Conservation (phyloP, 2,113 vertebrate genomes). For the Campylomormyrus numenius region DNA sequence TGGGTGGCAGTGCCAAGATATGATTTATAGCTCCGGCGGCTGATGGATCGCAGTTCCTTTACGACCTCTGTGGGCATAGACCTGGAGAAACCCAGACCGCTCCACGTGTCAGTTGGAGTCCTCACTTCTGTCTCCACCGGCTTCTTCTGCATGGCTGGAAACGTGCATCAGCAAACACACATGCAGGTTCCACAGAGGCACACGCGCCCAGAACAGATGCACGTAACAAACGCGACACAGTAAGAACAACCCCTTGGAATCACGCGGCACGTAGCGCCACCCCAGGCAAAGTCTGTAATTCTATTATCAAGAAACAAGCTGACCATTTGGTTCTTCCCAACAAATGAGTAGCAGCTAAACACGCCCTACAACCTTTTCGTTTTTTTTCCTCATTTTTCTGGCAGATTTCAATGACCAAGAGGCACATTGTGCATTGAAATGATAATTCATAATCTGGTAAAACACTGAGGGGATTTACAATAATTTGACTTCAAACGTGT, state of each 20-base stretch:
- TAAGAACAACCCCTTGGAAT: background rate
- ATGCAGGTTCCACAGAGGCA: constrained; percentile 2
- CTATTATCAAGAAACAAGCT: constrained; percentile 18
- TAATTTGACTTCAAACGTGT: constrained; percentile 53
- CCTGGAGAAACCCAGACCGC: constrained; percentile 69
- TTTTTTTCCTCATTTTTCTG: background rate
- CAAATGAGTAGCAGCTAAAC: background rate
- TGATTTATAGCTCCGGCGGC: constrained; percentile 63
- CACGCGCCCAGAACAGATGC: background rate
- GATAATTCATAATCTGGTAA: constrained; percentile 60
- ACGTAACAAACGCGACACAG: background rate
- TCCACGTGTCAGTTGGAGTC: constrained; percentile 70
- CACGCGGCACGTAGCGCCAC: background rate
- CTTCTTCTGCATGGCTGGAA: constrained; percentile 67
- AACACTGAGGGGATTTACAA: constrained; percentile 51
- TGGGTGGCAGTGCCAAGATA: constrained; percentile 50
- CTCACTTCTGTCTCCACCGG: constrained; percentile 66
- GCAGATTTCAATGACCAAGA: constrained; percentile 28
- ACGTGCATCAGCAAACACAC: constrained; percentile 8
- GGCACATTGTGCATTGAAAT: constrained; percentile 61
- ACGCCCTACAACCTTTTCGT: constrained; percentile 25
- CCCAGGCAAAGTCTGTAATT: background rate
- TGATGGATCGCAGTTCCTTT: constrained; percentile 61
- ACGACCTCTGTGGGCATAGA: constrained; percentile 69
- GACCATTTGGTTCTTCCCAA: background rate